Percentiles rank a stretch among this genome's conserved stretches.
These are phyloP conservation scores for Micrasema longulum DNA, from an alignment of 1,140 invertebrate species.

Conservation along the genomic window DNA sequence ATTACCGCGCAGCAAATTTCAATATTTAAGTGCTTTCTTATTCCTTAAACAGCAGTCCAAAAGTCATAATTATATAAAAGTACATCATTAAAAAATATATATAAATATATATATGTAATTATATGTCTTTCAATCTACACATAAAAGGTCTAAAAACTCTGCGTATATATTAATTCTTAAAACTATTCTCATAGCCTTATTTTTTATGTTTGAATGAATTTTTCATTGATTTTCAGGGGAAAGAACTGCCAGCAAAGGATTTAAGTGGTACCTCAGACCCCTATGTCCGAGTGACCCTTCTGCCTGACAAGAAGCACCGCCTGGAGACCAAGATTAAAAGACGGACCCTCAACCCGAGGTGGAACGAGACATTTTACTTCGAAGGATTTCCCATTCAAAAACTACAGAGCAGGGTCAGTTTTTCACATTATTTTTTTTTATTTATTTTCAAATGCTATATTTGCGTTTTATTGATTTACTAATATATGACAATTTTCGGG, in stretches of 20 bases:
- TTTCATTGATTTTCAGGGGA: conserved; percentile 74
- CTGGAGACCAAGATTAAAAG: conserved; percentile 97
- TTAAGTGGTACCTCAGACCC: conserved; percentile 94
- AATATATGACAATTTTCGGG: too few species aligned
- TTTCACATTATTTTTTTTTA: neutral
- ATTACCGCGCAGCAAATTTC: too few species aligned
- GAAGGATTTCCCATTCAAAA: conserved; percentile 96
- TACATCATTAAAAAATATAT: too few species aligned
- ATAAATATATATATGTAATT: too few species aligned
- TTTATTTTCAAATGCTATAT: neutral
- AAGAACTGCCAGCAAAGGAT: conserved; percentile 94
- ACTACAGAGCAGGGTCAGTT: conserved; percentile 82
- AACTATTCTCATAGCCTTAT: too few species aligned
- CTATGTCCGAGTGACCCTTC: conserved; percentile 90
- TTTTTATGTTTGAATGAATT: too few species aligned
- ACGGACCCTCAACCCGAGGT: conserved; percentile 93
- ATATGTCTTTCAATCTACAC: too few species aligned
- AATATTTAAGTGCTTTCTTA: too few species aligned
- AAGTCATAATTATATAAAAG: too few species aligned
- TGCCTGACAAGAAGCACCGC: conserved; percentile 96
- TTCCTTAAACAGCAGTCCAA: too few species aligned
- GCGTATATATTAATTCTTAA: too few species aligned
- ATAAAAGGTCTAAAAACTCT: too few species aligned
- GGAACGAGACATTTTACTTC: conserved; percentile 99
- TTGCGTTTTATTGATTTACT: neutral